These are phyloP conservation scores for Mirza zaza DNA, from an alignment of 2,113 vertebrate species.

Conservation along the genomic window DNA sequence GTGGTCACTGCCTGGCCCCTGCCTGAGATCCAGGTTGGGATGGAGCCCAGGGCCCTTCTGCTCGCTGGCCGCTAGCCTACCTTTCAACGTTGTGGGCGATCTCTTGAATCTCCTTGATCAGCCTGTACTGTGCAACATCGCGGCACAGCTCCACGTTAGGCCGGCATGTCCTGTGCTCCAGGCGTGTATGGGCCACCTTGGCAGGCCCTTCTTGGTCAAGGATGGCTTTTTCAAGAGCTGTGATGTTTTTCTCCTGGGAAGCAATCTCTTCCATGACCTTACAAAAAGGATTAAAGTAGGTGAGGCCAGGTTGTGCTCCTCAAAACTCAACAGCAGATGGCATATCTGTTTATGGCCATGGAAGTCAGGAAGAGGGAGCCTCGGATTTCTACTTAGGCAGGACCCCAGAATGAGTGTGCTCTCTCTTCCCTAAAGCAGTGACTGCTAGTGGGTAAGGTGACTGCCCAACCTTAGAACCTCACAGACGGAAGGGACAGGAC, in stretches of 20 bases:
- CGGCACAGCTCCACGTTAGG: slow-evolving; percentile 90
- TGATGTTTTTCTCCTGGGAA: slow-evolving; percentile 89
- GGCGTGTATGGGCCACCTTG: slow-evolving; percentile 87
- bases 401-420: not conserved
- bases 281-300: not conserved
- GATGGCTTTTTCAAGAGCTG: slow-evolving; percentile 86
- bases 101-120: slow-evolving; percentile 88
- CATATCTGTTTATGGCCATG: not conserved
- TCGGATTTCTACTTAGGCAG: not conserved
- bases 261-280: slow-evolving; percentile 90
- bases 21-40: no score
- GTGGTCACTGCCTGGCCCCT: not conserved
- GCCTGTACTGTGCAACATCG: slow-evolving; percentile 85
- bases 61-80: slow-evolving; percentile 72
- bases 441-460: not conserved
- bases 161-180: slow-evolving; percentile 85
- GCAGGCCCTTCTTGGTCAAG: slow-evolving; percentile 85
- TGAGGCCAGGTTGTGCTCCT: not conserved
- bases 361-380: not conserved
- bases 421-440: not conserved
- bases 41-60: accelerated
- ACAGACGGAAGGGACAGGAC: accelerated
- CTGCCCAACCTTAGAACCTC: not conserved
- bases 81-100: slow-evolving; percentile 85
- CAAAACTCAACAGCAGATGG: not conserved